Percentiles rank a stretch among this genome's conserved stretches.
Evolutionary conservation across 2,888 invertebrate species (phyloP).

Genomic region (Dinocampus coccinellae): DNA sequence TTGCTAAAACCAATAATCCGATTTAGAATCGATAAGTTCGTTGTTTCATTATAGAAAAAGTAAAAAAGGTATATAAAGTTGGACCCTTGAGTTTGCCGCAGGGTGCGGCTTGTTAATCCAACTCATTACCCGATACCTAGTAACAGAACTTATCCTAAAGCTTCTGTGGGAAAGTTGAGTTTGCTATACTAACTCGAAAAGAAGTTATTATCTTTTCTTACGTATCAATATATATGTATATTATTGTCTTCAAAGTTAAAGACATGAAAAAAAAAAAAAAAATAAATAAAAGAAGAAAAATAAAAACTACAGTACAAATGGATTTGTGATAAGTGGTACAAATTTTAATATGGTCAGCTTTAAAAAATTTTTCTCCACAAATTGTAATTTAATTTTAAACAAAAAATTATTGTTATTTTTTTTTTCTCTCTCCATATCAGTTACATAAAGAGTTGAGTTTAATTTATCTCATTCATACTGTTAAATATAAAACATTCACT

Average conservation of each 20-base stretch:
- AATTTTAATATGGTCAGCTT: neutral
- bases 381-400: neutral
- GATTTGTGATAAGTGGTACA: neutral
- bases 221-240: neutral
- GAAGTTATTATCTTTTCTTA: conserved; percentile 14
- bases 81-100: conserved; percentile 29
- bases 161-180: conserved; percentile 13
- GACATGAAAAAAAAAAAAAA: neutral
- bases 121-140: conserved; percentile 43
- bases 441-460: too few relatives aligned
- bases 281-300: too few relatives aligned
- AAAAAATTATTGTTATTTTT: neutral
- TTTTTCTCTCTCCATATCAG: neutral
- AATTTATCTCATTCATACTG: neutral
- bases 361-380: neutral
- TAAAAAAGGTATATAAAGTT: conserved; percentile 35
- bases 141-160: conserved; percentile 25
- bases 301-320: neutral
- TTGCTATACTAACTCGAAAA: conserved; percentile 20
- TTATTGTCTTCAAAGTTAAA: neutral
- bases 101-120: conserved; percentile 43
- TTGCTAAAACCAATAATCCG: neutral
- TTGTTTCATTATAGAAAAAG: conserved; percentile 35
- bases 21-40: conserved; percentile 42
- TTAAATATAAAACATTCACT: neutral